phyloP scores from a whole-genome alignment of 2,888 invertebrate genomes.

The Netelia melanura region DNA sequence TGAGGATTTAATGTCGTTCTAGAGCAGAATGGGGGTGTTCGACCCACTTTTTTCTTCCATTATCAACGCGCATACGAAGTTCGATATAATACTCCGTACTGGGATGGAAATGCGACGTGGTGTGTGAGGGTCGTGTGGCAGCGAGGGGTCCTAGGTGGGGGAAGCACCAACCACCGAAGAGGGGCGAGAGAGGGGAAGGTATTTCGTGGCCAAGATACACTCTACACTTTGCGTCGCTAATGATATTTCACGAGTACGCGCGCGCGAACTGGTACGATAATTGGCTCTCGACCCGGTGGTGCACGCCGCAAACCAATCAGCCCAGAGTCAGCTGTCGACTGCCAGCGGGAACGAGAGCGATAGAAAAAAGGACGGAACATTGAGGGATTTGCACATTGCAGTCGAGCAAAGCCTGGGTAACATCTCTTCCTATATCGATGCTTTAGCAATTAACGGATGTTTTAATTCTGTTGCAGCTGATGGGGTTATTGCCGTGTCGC shows the following conservation, averaged over 20 bases:
- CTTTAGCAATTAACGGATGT: constrained; percentile 64
- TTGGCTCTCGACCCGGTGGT: constrained; percentile 63
- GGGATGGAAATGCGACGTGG: no score
- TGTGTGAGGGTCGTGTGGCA: no score
- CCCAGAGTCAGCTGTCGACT: constrained; percentile 54
- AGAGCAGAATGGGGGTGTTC: background rate
- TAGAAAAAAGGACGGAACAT: constrained; percentile 3
- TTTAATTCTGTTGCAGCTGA: constrained; percentile 38
- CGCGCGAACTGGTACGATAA: constrained; percentile 59
- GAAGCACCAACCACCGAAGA: background rate
- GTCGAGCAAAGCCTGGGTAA: no score
- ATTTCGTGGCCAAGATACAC: constrained; percentile 59
- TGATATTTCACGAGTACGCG: constrained; percentile 63
- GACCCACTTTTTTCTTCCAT: background rate
- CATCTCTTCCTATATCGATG: constrained; percentile 39
- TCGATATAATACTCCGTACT: background rate
- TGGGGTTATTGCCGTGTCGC: constrained; percentile 19
- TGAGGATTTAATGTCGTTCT: background rate
- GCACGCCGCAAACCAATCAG: constrained; percentile 65
- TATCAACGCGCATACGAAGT: background rate
- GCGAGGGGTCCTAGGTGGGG: background rate
- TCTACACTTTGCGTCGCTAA: constrained; percentile 60
- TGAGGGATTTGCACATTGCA: no score
- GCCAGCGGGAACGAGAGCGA: constrained; percentile 10
- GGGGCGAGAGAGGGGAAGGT: background rate